A percentile compares a stretch with the other conserved stretches of the same genome.
These are phyloP conservation scores for Zeugodacus cucurbitae DNA, from an alignment of 1,140 invertebrate species.

Conservation along the genomic window DNA sequence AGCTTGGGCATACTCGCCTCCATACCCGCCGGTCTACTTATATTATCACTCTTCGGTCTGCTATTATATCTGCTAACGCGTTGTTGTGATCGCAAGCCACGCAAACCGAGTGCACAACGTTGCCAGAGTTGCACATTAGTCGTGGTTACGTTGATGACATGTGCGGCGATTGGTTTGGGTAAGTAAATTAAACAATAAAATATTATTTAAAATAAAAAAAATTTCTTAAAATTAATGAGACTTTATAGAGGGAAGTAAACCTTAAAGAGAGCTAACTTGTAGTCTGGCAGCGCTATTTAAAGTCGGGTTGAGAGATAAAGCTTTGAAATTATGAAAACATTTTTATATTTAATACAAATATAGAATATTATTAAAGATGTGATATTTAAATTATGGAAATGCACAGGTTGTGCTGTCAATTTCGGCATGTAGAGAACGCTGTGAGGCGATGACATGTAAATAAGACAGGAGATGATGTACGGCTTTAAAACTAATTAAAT, in stretches of 20 bases:
- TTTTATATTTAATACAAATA: background rate
- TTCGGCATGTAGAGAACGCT: too few relatives aligned
- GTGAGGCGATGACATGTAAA: too few relatives aligned
- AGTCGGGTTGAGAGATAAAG: background rate
- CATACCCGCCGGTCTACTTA: conserved; percentile 89
- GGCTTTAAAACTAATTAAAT: too few relatives aligned
- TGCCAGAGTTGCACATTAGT: conserved; percentile 81
- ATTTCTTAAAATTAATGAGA: background rate
- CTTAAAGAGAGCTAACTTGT: too few relatives aligned
- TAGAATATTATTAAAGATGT: too few relatives aligned
- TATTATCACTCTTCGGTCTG: conserved; percentile 86
- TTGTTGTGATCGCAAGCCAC: conserved; percentile 91
- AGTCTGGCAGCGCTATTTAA: background rate
- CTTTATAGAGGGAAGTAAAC: background rate
- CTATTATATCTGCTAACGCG: conserved; percentile 91
- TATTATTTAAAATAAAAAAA: background rate
- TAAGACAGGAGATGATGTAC: too few relatives aligned
- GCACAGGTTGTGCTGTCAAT: too few relatives aligned
- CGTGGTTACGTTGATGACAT: conserved; percentile 85
- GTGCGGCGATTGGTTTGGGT: conserved; percentile 76
- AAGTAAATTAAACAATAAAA: conserved; percentile 47
- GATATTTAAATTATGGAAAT: too few relatives aligned
- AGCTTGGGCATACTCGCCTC: conserved; percentile 91
- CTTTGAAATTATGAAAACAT: background rate
- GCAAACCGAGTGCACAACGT: conserved; percentile 78